These are phyloP conservation scores for Balanococcus diminutus DNA, from an alignment of 2,888 invertebrate species.

Conservation along the genomic window DNA sequence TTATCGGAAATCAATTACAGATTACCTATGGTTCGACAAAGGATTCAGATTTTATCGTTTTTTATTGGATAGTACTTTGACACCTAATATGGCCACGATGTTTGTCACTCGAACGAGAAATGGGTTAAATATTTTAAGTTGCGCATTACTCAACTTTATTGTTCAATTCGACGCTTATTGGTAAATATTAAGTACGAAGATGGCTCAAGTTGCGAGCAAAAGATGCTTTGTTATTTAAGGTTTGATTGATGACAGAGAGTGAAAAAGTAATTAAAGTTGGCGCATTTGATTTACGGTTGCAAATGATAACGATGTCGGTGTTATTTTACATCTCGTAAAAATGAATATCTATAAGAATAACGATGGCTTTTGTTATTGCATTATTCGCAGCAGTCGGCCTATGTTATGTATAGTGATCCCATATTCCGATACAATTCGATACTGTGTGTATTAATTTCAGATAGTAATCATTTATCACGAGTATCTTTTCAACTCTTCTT, in stretches of 20 bases:
- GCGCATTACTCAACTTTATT: background rate
- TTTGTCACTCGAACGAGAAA: background rate
- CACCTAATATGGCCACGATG: background rate
- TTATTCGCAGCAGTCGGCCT: constrained; percentile 6
- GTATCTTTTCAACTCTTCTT: constrained; percentile 24
- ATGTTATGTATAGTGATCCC: background rate
- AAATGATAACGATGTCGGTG: background rate
- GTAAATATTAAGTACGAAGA: background rate
- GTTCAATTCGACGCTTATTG: background rate
- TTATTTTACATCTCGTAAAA: background rate
- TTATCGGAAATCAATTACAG: background rate
- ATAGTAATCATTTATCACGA: constrained; percentile 28
- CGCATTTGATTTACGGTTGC: constrained; percentile 11
- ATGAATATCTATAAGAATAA: background rate
- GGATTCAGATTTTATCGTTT: too few species aligned
- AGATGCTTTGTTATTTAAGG: background rate
- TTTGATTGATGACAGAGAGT: background rate
- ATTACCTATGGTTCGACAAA: background rate
- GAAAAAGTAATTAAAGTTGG: constrained; percentile 5
- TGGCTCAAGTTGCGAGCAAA: background rate
- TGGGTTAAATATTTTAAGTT: background rate
- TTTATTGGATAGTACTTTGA: background rate
- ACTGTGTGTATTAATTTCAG: constrained; percentile 28
- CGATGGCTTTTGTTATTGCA: background rate
- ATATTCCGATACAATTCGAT: constrained; percentile 25